Evolutionary conservation across 2,797 vertebrate genomes (phyloP).

Genomic region (Myotis myotis): DNA sequence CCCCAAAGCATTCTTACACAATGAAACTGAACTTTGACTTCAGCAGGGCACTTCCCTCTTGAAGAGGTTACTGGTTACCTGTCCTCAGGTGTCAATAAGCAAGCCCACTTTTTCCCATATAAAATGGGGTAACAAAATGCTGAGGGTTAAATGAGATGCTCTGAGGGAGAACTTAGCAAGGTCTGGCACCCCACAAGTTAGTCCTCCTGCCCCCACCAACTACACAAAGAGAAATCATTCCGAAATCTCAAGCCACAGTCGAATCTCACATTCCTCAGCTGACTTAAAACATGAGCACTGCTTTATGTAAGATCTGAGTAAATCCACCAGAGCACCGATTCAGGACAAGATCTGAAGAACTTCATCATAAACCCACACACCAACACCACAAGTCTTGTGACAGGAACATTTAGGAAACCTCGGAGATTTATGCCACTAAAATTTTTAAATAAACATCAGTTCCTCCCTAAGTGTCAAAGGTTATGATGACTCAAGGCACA

Average conservation of each 20-base stretch:
- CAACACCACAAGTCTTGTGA: background rate
- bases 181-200: background rate
- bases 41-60: background rate
- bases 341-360: background rate
- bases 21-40: constrained; percentile 50
- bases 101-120: background rate
- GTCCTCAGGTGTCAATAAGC: background rate
- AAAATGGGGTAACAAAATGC: background rate
- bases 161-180: background rate
- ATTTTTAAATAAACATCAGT: constrained; percentile 51
- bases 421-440: constrained; percentile 15
- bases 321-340: background rate
- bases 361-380: background rate
- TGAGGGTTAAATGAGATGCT: background rate
- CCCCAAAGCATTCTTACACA: constrained; percentile 29
- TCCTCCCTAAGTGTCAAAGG: constrained; percentile 63
- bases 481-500: constrained; percentile 51
- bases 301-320: background rate
- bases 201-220: background rate
- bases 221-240: background rate
- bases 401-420: constrained; percentile 11
- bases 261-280: background rate
- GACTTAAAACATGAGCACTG: background rate
- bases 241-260: background rate
- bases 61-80: background rate